These are phyloP conservation scores for Bradypodion pumilum DNA, from an alignment of 2,797 vertebrate genomes.

Conservation along the genomic window DNA sequence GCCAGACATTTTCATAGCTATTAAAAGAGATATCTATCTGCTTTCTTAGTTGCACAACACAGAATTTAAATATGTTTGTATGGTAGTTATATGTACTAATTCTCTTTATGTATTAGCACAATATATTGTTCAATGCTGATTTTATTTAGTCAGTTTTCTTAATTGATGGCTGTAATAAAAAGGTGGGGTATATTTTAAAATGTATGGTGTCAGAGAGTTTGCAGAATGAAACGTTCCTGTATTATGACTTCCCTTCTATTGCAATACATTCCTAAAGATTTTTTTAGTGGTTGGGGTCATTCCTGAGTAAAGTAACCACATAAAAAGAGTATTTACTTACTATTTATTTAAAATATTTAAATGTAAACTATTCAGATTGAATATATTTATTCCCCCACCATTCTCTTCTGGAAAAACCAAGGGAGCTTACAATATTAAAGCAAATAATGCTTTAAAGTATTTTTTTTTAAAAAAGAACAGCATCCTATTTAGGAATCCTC, in stretches of 20 bases:
- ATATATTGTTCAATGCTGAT: not conserved
- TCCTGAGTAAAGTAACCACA: too few species aligned
- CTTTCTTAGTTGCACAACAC: not conserved
- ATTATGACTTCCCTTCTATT: not conserved
- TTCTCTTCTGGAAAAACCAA: too few species aligned
- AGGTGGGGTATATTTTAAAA: not conserved
- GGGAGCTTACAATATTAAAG: too few species aligned
- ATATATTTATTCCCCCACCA: too few species aligned
- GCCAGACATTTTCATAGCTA: too few species aligned
- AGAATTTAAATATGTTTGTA: conserved; percentile 5
- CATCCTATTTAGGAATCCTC: too few species aligned
- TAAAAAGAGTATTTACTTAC: too few species aligned
- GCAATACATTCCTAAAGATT: not conserved
- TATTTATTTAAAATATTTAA: too few species aligned
- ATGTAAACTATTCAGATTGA: too few species aligned
- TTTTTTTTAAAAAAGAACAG: too few species aligned
- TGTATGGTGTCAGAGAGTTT: not conserved
- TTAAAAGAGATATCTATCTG: not conserved
- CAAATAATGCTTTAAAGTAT: too few species aligned
- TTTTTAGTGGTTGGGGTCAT: too few species aligned
- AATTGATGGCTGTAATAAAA: conserved; percentile 3
- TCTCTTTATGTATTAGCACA: not conserved
- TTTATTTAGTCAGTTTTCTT: not conserved
- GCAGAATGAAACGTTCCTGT: not conserved
- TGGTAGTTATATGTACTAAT: not conserved